A percentile compares a stretch with the other conserved stretches of the same genome.
Conservation (phyloP, 1,140 invertebrate genomes). For the Dendroctonus ponderosae region DNA sequence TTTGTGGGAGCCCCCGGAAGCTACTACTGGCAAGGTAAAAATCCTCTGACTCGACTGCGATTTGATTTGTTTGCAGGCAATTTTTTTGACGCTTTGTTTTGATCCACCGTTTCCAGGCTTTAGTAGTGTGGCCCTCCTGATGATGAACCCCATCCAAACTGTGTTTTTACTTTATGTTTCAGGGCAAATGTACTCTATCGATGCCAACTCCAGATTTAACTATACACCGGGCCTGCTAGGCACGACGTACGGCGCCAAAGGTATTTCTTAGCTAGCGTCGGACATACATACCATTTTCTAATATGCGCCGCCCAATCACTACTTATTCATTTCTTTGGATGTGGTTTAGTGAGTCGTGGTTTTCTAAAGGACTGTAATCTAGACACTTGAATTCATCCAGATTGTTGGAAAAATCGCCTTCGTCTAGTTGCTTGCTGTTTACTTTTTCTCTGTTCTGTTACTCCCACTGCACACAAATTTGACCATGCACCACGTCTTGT, state of each 20-base stretch:
- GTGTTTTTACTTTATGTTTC: constrained; percentile 44
- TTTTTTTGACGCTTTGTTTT: no score
- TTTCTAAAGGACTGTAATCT: not conserved
- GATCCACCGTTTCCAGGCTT: no score
- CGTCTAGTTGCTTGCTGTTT: no score
- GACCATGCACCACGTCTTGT: not conserved
- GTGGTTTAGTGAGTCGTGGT: not conserved
- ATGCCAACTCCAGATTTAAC: constrained; percentile 47
- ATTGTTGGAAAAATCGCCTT: no score
- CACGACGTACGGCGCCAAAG: constrained; percentile 45
- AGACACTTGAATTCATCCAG: no score
- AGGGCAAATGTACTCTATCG: constrained; percentile 51
- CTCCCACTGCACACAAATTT: no score
- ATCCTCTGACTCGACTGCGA: no score
- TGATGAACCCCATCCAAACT: not conserved
- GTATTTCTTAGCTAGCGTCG: constrained; percentile 39
- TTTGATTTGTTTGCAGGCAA: no score
- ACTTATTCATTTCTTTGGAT: constrained; percentile 8
- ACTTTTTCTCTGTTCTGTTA: no score
- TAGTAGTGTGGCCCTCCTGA: no score
- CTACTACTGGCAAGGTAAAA: constrained; percentile 96
- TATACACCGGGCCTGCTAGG: constrained; percentile 46
- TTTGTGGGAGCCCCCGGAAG: constrained; percentile 93
- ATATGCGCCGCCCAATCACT: constrained; percentile 20
- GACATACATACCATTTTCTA: constrained; percentile 21